Conservation (phyloP, 2,888 invertebrate genomes). For the Brenthis ino region DNA sequence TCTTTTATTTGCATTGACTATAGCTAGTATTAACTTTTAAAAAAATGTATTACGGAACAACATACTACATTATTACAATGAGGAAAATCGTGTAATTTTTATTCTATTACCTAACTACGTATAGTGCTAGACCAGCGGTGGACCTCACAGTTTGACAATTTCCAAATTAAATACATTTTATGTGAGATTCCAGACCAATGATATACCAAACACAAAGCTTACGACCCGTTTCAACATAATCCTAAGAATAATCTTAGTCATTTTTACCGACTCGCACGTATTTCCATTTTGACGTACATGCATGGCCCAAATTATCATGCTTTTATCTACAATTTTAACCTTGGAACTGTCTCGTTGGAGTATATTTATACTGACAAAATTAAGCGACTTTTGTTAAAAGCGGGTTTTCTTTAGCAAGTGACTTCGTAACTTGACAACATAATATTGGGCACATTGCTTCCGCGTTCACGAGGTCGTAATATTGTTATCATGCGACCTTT, state of each 20-base stretch:
- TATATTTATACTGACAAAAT: conserved; percentile 69
- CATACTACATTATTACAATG: no score
- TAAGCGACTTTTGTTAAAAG: conserved; percentile 43
- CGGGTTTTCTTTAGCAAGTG: conserved; percentile 40
- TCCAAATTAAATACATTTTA: not conserved
- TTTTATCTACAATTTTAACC: conserved; percentile 73
- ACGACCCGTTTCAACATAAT: conserved; percentile 29
- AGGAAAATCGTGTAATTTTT: no score
- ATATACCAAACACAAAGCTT: conserved; percentile 27
- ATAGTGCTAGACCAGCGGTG: no score
- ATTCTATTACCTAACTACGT: no score
- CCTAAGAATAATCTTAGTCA: conserved; percentile 28
- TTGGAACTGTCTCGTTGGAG: conserved; percentile 69
- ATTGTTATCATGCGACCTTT: conserved; percentile 69
- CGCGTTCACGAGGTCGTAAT: conserved; percentile 69
- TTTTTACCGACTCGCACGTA: conserved; percentile 46
- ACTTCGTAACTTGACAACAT: conserved; percentile 57
- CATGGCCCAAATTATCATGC: conserved; percentile 72
- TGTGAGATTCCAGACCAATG: conserved; percentile 33
- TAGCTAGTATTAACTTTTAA: no score
- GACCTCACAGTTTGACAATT: not conserved
- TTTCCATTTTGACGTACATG: conserved; percentile 53
- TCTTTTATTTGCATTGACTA: no score
- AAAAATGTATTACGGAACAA: no score
- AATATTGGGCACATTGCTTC: conserved; percentile 64